These are phyloP conservation scores for Drosophila miranda DNA, from an alignment of 1,140 invertebrate genomes.

Conservation along the genomic window DNA sequence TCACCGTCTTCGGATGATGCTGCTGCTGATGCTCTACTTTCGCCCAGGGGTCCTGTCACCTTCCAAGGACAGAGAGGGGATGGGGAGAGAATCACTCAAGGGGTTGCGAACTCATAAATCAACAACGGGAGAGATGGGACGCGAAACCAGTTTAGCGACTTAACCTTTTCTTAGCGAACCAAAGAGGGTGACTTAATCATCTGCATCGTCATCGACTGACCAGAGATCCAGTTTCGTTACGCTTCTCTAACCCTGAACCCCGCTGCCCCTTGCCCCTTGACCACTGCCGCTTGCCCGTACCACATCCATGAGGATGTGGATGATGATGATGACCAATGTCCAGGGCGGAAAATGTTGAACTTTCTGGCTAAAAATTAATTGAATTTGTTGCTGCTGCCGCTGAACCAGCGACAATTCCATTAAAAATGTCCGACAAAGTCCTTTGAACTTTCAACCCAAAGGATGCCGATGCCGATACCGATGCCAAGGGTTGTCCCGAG, in stretches of 20 bases:
- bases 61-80: neutral
- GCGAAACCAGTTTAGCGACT: slow-evolving; percentile 63
- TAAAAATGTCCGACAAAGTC: slow-evolving; percentile 59
- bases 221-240: slow-evolving; percentile 18
- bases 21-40: slow-evolving; percentile 43
- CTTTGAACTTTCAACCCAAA: slow-evolving; percentile 52
- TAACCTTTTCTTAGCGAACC: slow-evolving; percentile 24
- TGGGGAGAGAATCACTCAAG: slow-evolving; percentile 10
- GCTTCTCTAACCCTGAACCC: neutral
- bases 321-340: slow-evolving; percentile 47
- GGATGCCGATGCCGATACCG: too few species aligned
- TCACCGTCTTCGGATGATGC: slow-evolving; percentile 26
- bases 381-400: slow-evolving; percentile 43
- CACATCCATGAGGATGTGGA: too few species aligned
- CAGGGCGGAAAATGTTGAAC: slow-evolving; percentile 55
- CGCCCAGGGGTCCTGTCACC: slow-evolving; percentile 40
- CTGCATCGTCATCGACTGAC: slow-evolving; percentile 11
- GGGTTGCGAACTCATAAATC: slow-evolving; percentile 64
- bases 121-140: slow-evolving; percentile 29
- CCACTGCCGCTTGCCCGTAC: too few species aligned
- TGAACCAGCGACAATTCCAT: slow-evolving; percentile 48
- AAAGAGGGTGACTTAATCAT: slow-evolving; percentile 10
- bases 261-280: too few species aligned
- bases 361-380: slow-evolving; percentile 71
- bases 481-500: too few species aligned